Base-by-base conservation (phyloP, 1,140 invertebrate genomes). In the Geopemphigus sp. region DNA sequence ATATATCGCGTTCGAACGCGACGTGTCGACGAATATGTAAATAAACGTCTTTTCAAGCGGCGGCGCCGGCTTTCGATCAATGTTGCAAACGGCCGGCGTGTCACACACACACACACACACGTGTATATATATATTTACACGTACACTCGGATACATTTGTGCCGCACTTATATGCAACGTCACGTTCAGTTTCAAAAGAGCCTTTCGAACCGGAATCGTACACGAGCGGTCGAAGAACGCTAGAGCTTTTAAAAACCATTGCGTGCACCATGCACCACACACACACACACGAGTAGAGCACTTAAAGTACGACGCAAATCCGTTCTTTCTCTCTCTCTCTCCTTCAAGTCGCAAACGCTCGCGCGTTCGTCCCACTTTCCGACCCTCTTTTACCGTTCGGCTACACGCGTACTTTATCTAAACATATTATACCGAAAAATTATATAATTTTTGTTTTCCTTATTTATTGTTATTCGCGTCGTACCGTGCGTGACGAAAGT, bases 111-210 rank as follows among this genome's bases (percentile, higher is more conserved):
- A 32, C 17, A 19, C 17, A 32, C 39, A 57, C 19, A 29, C 12
- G 47, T 12, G 47, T 50, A 11, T 14, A 12, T 50, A 11, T 50
- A 15, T 12, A 24, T n/a, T 3, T n/a, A 56, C 19, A 0, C 11
- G 11, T 22, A 19, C 17, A 29, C 29, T n/a, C 19, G 5, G 1
- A 64, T 19, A 64, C 29, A 2, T 10, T 68, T 47, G 39, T 47
- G 39, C 39, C 10, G 59, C 15, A 26, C 56, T 50, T 29, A 47
- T 76, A 61, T 76, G 73, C 45, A 17, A 70, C 45, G 45, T 59
- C 53, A 57, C 24, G 22, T 66, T 80, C 53, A n/a, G 57, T 70
- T 66, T 70, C 63, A 61, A 61, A 81, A 72, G 57, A 72, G 45
- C 47, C 50, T 39, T 72, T 17, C 39, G 56, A 45, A 54, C 61